These are phyloP conservation scores for Thumatha senex DNA, from an alignment of 2,888 invertebrate genomes.

Conservation along the genomic window DNA sequence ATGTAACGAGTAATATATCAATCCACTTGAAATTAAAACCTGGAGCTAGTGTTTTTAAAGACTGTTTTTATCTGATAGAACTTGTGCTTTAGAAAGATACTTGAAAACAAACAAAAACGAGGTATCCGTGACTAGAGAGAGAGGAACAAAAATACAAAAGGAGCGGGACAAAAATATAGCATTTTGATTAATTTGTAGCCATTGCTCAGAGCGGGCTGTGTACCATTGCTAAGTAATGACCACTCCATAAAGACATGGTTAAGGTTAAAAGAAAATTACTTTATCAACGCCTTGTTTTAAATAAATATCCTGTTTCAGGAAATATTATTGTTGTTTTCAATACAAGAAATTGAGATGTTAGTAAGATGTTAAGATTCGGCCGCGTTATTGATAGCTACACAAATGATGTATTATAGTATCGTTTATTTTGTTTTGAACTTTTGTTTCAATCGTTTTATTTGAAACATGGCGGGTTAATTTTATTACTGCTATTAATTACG, in stretches of 20 bases:
- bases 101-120: constrained; percentile 61
- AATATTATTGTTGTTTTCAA: constrained; percentile 82
- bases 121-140: constrained; percentile 77
- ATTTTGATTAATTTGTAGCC: constrained; percentile 83
- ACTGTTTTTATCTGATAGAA: constrained; percentile 32
- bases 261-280: constrained; percentile 84
- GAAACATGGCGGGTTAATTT: constrained; percentile 54
- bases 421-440: constrained; percentile 62
- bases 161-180: constrained; percentile 76
- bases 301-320: constrained; percentile 84
- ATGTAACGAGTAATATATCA: constrained; percentile 38
- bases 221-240: constrained; percentile 84
- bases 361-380: constrained; percentile 74
- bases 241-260: constrained; percentile 84
- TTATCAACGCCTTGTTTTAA: constrained; percentile 84
- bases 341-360: constrained; percentile 82
- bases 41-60: constrained; percentile 27
- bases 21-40: constrained; percentile 26
- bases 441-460: constrained; percentile 49
- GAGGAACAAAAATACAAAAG: constrained; percentile 56
- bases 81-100: constrained; percentile 46
- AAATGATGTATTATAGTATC: constrained; percentile 74
- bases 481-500: constrained; percentile 53
- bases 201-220: constrained; percentile 83
- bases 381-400: constrained; percentile 80